phyloP scores from a whole-genome alignment of 2,113 vertebrate genomes.

The Oplegnathus fasciatus region DNA sequence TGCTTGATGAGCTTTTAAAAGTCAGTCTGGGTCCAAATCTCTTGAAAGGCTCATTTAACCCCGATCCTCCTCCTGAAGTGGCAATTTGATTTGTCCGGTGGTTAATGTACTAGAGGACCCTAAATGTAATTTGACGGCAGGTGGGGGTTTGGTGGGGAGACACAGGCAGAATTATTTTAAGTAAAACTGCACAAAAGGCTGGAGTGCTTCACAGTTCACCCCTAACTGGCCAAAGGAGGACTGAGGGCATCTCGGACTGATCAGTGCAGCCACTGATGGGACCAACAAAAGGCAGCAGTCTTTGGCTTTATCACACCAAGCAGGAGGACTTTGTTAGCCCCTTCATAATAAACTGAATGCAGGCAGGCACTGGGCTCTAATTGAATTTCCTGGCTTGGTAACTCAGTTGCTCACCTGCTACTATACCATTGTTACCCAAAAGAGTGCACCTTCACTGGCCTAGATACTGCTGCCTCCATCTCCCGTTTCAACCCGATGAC shows the following conservation, averaged over 20 bases:
- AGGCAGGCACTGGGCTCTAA: constrained; percentile 62
- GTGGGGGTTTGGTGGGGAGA: constrained; percentile 28
- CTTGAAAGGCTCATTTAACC: constrained; percentile 82
- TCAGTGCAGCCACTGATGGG: constrained; percentile 45
- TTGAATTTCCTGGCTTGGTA: constrained; percentile 69
- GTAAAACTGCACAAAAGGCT: constrained; percentile 50
- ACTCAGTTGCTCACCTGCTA: constrained; percentile 71
- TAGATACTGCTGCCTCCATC: constrained; percentile 30
- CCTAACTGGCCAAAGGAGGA: constrained; percentile 11
- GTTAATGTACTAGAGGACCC: constrained; percentile 78
- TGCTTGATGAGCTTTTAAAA: constrained; percentile 79
- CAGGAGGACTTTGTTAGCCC: constrained; percentile 69
- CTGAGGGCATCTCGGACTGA: constrained; percentile 45
- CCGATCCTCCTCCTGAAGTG: constrained; percentile 67
- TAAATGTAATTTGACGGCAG: constrained; percentile 76
- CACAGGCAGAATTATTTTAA: constrained; percentile 60
- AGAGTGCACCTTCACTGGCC: constrained; percentile 35
- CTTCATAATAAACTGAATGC: constrained; percentile 70
- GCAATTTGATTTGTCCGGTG: constrained; percentile 79
- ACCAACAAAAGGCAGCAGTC: constrained; percentile 63
- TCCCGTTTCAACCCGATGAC: constrained; percentile 5
- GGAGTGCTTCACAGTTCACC: constrained; percentile 54
- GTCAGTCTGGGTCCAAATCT: constrained; percentile 71
- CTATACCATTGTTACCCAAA: constrained; percentile 49
- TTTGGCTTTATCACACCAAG: constrained; percentile 64